Percentiles rank a stretch among this genome's conserved stretches.
Conservation (phyloP, 2,113 vertebrate genomes). For the Cinclus cinclus region DNA sequence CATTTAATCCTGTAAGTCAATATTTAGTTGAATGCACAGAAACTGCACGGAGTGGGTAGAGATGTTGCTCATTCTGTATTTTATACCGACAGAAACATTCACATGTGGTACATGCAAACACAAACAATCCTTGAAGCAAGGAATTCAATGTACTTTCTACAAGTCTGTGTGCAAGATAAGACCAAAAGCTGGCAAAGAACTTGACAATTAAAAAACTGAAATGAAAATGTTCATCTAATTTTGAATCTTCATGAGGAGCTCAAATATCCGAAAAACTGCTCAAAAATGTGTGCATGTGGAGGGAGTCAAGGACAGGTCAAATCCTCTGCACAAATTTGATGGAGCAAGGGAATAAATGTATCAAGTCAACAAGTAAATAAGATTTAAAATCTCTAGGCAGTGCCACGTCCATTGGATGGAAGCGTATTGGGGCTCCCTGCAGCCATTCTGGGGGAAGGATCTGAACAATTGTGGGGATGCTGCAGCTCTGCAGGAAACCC, state of each 20-base stretch:
- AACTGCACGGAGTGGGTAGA: not conserved
- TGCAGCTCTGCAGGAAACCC: not conserved
- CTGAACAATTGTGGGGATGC: not conserved
- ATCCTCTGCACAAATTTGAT: not conserved
- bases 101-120: not conserved
- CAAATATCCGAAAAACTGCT: not conserved
- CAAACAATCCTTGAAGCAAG: not conserved
- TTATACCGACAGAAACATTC: not conserved
- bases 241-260: not conserved
- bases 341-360: not conserved
- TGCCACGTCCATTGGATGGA: not conserved
- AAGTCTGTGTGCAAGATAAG: not conserved
- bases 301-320: not conserved
- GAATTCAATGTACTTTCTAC: not conserved
- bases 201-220: not conserved
- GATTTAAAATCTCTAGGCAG: not conserved
- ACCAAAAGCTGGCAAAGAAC: not conserved
- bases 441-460: not conserved
- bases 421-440: rapidly evolving
- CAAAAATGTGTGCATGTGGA: rapidly evolving
- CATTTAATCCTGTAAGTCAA: not conserved
- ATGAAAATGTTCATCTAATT: not conserved
- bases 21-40: not conserved
- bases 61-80: not conserved
- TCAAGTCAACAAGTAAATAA: not conserved